Conservation (phyloP, 2,797 vertebrate genomes). For the Lepidocolaptes lacrymiger region DNA sequence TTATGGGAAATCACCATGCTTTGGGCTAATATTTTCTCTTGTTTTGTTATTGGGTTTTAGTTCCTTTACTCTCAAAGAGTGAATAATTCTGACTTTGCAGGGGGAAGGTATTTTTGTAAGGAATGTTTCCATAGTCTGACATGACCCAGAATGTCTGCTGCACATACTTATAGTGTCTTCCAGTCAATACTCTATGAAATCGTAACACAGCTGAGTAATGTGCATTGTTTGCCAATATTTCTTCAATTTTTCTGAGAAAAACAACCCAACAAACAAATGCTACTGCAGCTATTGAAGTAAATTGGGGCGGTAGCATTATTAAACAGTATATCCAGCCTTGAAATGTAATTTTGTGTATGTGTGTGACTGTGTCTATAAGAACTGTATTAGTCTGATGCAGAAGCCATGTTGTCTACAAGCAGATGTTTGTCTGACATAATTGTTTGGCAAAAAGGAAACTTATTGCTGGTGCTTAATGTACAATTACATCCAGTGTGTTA, state of each 20-base stretch:
- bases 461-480: conserved; percentile 68
- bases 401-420: conserved; percentile 67
- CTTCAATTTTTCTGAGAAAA: conserved; percentile 27
- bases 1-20: conserved; percentile 56
- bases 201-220: conserved; percentile 42
- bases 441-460: conserved; percentile 66
- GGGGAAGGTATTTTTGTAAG: conserved; percentile 44
- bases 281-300: conserved; percentile 53
- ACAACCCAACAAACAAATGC: conserved; percentile 30
- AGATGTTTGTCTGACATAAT: conserved; percentile 67
- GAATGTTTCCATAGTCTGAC: conserved; percentile 58
- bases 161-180: conserved; percentile 67
- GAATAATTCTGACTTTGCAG: conserved; percentile 47
- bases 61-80: conserved; percentile 39
- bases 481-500: conserved; percentile 60
- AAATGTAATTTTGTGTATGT: conserved; percentile 66
- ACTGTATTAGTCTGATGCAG: conserved; percentile 65
- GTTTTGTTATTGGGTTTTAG: conserved; percentile 36
- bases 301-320: conserved; percentile 58
- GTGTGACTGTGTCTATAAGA: conserved; percentile 64
- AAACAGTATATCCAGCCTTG: conserved; percentile 74
- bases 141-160: conserved; percentile 56
- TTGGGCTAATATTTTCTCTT: conserved; percentile 44
- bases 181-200: conserved; percentile 46
- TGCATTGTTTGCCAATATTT: conserved; percentile 47